These are phyloP conservation scores for Okamejei kenojei DNA, from an alignment of 2,797 vertebrate species.

Conservation along the genomic window DNA sequence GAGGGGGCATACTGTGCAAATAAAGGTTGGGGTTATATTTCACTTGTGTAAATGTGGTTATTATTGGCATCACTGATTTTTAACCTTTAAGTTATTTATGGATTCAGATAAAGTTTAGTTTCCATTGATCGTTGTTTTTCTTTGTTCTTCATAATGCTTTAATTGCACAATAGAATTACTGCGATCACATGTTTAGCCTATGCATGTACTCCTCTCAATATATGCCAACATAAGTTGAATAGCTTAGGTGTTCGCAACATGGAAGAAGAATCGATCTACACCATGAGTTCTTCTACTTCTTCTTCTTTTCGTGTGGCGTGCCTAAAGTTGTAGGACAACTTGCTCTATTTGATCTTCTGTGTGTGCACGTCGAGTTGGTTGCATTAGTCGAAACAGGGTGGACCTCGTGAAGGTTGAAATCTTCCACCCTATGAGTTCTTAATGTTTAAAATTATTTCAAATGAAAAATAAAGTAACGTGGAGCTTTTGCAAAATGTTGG, in stretches of 20 bases:
- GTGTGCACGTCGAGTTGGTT: too few species aligned
- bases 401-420: too few species aligned
- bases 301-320: too few species aligned
- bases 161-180: not conserved
- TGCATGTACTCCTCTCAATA: not conserved
- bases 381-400: too few species aligned
- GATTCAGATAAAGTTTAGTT: not conserved
- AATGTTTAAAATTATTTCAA: not conserved
- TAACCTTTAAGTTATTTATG: not conserved
- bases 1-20: not conserved
- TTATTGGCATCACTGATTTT: not conserved
- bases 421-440: not conserved
- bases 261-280: not conserved
- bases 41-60: not conserved
- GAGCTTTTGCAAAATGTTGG: not conserved
- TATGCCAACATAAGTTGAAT: not conserved
- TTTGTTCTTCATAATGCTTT: not conserved
- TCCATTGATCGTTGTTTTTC: not conserved
- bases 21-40: not conserved
- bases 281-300: not conserved
- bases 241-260: not conserved
- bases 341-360: too few species aligned
- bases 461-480: not conserved
- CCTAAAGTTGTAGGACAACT: too few species aligned
- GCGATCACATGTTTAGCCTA: not conserved